These are phyloP conservation scores for Gambelia wislizenii DNA, from an alignment of 2,797 vertebrate genomes.

Conservation along the genomic window DNA sequence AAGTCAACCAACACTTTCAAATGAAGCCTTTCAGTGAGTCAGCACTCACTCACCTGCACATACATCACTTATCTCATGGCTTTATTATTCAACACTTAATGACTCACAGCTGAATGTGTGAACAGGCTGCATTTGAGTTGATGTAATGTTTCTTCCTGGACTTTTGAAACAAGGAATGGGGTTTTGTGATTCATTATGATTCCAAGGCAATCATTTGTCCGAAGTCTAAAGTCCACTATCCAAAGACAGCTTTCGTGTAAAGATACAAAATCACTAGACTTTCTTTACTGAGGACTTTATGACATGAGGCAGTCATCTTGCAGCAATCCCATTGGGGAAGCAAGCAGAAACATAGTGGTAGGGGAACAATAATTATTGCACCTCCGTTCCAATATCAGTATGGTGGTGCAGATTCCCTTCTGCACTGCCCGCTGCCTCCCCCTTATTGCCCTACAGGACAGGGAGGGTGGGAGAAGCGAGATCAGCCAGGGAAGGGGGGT, in stretches of 20 bases:
- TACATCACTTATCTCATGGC: conserved; percentile 30
- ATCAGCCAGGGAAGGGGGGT: too few relatives aligned
- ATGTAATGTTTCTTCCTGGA: conserved; percentile 9
- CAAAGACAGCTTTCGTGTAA: not conserved
- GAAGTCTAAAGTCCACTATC: not conserved
- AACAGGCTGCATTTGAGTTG: conserved; percentile 20
- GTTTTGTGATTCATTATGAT: not conserved
- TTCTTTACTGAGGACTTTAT: not conserved
- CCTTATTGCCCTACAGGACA: too few relatives aligned
- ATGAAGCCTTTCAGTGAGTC: conserved; percentile 17
- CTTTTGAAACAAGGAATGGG: conserved; percentile 4
- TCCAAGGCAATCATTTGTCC: not conserved
- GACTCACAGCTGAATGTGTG: conserved; percentile 37
- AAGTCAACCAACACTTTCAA: conserved; percentile 17
- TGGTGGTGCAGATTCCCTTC: too few relatives aligned
- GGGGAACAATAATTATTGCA: too few relatives aligned
- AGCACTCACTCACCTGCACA: conserved; percentile 31
- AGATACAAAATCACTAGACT: not conserved
- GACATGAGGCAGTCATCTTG: too few relatives aligned
- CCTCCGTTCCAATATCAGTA: too few relatives aligned
- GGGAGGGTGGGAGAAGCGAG: too few relatives aligned
- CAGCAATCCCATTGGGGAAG: too few relatives aligned
- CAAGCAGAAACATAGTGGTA: too few relatives aligned
- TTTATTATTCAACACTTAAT: conserved; percentile 32
- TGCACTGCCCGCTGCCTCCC: too few relatives aligned